These are phyloP conservation scores for Bombus fervidus DNA, from an alignment of 1,140 invertebrate species.

Conservation along the genomic window DNA sequence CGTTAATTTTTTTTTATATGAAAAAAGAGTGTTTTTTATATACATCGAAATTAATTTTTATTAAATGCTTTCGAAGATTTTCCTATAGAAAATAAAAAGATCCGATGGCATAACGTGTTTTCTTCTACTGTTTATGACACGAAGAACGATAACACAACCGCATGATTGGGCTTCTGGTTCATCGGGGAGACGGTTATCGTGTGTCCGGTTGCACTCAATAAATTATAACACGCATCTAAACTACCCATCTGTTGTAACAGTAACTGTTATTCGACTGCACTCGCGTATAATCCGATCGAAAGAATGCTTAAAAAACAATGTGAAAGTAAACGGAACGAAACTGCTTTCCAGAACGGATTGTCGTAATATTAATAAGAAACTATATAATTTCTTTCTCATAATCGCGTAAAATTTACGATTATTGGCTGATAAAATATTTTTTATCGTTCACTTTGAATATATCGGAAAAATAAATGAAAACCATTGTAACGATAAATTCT, in stretches of 20 bases:
- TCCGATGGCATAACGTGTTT: not conserved
- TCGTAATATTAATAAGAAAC: not conserved
- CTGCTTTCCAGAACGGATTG: not conserved
- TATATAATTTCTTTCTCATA: not conserved
- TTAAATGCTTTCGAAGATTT: not conserved
- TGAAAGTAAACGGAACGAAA: not conserved
- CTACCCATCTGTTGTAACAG: constrained; percentile 13
- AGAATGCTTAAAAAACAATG: not conserved
- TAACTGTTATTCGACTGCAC: not conserved
- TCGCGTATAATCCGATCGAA: not conserved
- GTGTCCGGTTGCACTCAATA: constrained; percentile 20
- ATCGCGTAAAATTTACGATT: not conserved
- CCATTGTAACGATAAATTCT: no score
- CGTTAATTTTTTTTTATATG: no score
- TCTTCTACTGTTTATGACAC: not conserved
- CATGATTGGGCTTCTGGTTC: constrained; percentile 37
- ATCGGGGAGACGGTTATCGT: constrained; percentile 12
- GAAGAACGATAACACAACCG: constrained; percentile 24
- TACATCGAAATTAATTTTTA: not conserved
- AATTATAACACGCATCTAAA: constrained; percentile 32
- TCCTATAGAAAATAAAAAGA: not conserved
- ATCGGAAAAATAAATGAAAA: not conserved
- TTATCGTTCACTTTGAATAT: not conserved
- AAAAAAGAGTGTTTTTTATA: not conserved
- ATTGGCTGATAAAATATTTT: no score